Conservation (phyloP, 2,113 vertebrate species). For the Platichthys stellatus region DNA sequence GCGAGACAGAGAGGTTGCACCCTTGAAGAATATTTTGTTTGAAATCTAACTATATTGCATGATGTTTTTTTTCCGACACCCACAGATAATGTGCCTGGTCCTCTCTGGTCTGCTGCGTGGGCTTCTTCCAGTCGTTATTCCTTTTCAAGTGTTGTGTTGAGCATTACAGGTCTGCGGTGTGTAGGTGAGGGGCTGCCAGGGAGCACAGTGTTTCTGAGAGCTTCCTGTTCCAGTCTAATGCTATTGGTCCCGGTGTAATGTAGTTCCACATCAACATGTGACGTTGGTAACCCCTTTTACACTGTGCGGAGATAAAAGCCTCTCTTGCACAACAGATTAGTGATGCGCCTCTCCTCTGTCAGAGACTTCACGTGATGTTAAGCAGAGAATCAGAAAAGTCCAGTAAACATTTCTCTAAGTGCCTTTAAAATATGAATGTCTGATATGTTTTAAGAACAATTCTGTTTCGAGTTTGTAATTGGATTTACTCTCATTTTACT, state of each 20-base stretch:
- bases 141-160: slow-evolving; percentile 67
- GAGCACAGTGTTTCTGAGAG: slow-evolving; percentile 14
- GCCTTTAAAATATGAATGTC: background rate
- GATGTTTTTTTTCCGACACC: slow-evolving; percentile 33
- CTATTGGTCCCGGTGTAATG: background rate
- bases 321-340: slow-evolving; percentile 38
- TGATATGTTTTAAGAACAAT: background rate
- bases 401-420: background rate
- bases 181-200: slow-evolving; percentile 36
- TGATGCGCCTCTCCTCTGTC: slow-evolving; percentile 3
- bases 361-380: background rate
- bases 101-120: slow-evolving; percentile 48
- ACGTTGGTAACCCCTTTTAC: slow-evolving; percentile 32
- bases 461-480: background rate
- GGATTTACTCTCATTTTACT: background rate
- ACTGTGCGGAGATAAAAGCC: slow-evolving; percentile 34
- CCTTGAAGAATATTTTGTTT: slow-evolving; percentile 25
- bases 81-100: slow-evolving; percentile 23
- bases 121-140: slow-evolving; percentile 64
- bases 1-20: slow-evolving; percentile 11
- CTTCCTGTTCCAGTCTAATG: slow-evolving; percentile 31
- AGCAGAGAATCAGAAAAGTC: background rate
- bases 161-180: slow-evolving; percentile 45
- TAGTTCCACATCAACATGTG: background rate
- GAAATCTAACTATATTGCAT: slow-evolving; percentile 26